These are phyloP conservation scores for Epizoanthus scotinus DNA, from an alignment of 92 coral and sea anemone species.

Conservation along the genomic window DNA sequence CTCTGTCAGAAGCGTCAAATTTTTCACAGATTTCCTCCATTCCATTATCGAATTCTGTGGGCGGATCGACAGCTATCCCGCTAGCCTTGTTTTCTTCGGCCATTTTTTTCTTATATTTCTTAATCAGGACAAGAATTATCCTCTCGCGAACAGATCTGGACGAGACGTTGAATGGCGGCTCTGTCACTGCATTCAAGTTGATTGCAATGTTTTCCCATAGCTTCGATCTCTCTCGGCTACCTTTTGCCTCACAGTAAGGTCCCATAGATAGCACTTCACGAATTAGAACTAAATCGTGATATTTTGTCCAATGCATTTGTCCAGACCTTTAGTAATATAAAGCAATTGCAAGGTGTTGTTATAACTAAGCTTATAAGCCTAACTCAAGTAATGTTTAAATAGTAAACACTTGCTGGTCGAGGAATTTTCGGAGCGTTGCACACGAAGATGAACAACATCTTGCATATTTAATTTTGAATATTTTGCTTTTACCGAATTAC, in stretches of 20 bases:
- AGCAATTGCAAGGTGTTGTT: too few species aligned
- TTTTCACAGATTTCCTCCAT: slow-evolving; percentile 44
- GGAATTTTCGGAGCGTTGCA: too few species aligned
- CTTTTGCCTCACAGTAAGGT: slow-evolving; percentile 29
- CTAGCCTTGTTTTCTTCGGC: slow-evolving; percentile 40
- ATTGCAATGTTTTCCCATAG: slow-evolving; percentile 30
- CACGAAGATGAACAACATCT: too few species aligned
- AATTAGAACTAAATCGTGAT: slow-evolving; percentile 19
- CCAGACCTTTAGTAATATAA: too few species aligned
- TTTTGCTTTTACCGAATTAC: too few species aligned
- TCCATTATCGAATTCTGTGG: slow-evolving; percentile 32
- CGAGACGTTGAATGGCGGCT: slow-evolving; percentile 38
- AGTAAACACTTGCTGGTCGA: too few species aligned
- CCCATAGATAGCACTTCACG: slow-evolving; percentile 31
- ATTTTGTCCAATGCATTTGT: slow-evolving; percentile 29
- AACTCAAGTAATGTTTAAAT: too few species aligned
- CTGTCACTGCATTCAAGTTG: slow-evolving; percentile 31
- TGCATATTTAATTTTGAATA: too few species aligned
- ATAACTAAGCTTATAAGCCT: too few species aligned
- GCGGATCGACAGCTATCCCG: slow-evolving; percentile 25
- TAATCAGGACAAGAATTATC: slow-evolving; percentile 38
- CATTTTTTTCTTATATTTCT: slow-evolving; percentile 20
- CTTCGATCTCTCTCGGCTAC: slow-evolving; percentile 35
- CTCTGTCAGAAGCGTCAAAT: slow-evolving; percentile 35
- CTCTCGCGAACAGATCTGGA: slow-evolving; percentile 24